Conservation (phyloP, 2,113 vertebrate species). For the Thamnaconus septentrionalis region DNA sequence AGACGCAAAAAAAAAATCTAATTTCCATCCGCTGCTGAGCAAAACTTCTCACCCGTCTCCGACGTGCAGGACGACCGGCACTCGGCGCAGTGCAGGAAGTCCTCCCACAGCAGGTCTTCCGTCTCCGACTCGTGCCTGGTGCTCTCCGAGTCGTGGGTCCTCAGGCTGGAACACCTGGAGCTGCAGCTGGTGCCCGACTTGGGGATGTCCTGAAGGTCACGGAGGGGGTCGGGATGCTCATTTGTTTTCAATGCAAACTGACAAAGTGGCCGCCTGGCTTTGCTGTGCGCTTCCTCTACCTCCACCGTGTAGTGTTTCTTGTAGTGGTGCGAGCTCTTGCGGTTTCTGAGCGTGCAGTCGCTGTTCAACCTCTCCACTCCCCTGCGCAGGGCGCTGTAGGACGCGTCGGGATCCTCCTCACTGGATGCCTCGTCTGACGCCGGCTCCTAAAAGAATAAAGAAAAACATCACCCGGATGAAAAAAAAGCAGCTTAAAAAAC, state of each 20-base stretch:
- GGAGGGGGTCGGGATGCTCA: not conserved
- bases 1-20: too few relatives aligned
- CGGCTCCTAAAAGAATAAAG: slow-evolving; percentile 72
- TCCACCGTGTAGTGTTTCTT: slow-evolving; percentile 91
- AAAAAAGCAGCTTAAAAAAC: too few relatives aligned
- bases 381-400: slow-evolving; percentile 79
- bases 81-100: slow-evolving; percentile 94
- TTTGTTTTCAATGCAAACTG: not conserved
- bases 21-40: not conserved
- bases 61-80: slow-evolving; percentile 93
- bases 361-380: slow-evolving; percentile 79
- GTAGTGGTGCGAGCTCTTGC: slow-evolving; percentile 86
- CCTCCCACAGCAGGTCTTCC: slow-evolving; percentile 96
- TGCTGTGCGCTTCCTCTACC: slow-evolving; percentile 65
- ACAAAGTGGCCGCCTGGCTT: not conserved
- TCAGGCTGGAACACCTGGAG: slow-evolving; percentile 92
- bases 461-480: not conserved
- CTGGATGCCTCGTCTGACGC: slow-evolving; percentile 95
- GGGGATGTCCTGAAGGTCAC: slow-evolving; percentile 79
- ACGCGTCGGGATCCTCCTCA: slow-evolving; percentile 89
- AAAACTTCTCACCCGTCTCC: slow-evolving; percentile 76
- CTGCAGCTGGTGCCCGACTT: slow-evolving; percentile 95
- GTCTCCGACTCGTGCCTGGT: slow-evolving; percentile 94
- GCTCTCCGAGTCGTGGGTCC: slow-evolving; percentile 93
- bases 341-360: slow-evolving; percentile 83